Conservation (phyloP, 2,113 vertebrate species). For the Phycodurus eques region DNA sequence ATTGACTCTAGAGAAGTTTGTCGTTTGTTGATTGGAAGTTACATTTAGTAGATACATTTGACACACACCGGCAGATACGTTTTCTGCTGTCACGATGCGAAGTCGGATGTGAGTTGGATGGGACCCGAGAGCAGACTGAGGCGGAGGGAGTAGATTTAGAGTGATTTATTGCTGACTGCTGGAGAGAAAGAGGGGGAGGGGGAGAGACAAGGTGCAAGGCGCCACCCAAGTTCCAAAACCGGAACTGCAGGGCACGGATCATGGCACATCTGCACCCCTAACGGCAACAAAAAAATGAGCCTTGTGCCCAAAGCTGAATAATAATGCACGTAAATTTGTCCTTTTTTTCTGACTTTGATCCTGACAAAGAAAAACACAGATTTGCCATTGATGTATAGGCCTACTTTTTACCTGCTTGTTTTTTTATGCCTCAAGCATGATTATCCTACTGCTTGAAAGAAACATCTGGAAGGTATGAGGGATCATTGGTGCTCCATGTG, state of each 20-base stretch:
- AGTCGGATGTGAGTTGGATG: no score
- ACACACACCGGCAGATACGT: neutral
- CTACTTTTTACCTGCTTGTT: constrained; percentile 41
- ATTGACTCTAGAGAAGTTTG: constrained; percentile 60
- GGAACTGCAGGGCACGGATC: no score
- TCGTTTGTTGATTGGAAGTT: constrained; percentile 23
- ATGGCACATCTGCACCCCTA: no score
- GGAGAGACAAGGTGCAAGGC: no score
- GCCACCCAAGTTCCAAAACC: no score
- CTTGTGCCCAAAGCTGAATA: neutral
- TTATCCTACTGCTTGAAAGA: constrained; percentile 11
- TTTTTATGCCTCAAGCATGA: constrained; percentile 27
- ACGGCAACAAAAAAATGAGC: neutral
- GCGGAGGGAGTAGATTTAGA: no score
- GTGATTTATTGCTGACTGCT: no score
- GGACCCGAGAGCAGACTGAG: no score
- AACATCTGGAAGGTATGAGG: constrained; percentile 64
- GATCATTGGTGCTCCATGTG: constrained; percentile 48
- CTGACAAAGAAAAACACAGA: constrained; percentile 14
- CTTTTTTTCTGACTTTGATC: neutral
- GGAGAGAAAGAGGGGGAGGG: no score
- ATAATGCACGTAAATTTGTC: neutral
- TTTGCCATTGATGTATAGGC: neutral
- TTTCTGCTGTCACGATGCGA: no score
- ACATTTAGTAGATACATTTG: neutral